Percentiles rank a stretch among this genome's conserved stretches.
These are phyloP conservation scores for Thereva nobilitata DNA, from an alignment of 2,888 invertebrate genomes.

Conservation along the genomic window DNA sequence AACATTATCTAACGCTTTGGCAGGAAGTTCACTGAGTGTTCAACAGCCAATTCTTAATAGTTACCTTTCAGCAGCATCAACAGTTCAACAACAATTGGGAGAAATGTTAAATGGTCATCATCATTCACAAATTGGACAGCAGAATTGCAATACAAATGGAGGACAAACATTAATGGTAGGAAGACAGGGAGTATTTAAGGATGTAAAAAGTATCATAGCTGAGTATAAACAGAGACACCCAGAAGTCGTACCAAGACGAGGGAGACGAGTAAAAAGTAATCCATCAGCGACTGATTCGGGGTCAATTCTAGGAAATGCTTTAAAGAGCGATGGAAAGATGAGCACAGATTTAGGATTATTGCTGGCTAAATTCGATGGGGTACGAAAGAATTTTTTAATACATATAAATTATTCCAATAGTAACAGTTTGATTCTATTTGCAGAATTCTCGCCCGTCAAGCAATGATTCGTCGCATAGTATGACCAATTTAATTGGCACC, in stretches of 20 bases:
- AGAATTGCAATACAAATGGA: constrained; percentile 20
- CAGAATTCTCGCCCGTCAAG: constrained; percentile 58
- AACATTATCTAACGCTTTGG: background rate
- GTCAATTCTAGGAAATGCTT: constrained; percentile 45
- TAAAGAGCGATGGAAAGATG: constrained; percentile 45
- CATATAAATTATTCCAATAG: constrained; percentile 7
- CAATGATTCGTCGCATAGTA: constrained; percentile 62
- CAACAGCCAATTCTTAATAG: constrained; percentile 44
- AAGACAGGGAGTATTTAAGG: constrained; percentile 76
- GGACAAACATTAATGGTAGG: constrained; percentile 57
- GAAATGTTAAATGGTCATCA: constrained; percentile 47
- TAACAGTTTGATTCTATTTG: constrained; percentile 12
- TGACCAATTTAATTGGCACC: constrained; percentile 50
- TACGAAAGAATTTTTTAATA: constrained; percentile 23
- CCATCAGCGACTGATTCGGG: constrained; percentile 40
- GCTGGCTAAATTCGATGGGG: constrained; percentile 38
- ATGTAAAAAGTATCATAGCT: constrained; percentile 80
- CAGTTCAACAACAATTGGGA: constrained; percentile 44
- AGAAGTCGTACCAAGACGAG: constrained; percentile 72
- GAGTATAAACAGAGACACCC: constrained; percentile 79
- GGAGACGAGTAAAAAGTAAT: constrained; percentile 63
- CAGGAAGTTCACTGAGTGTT: constrained; percentile 15
- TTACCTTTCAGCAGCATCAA: constrained; percentile 45
- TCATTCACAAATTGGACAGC: constrained; percentile 19
- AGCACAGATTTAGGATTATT: constrained; percentile 37